Percentiles rank a stretch among this genome's conserved stretches.
These are phyloP conservation scores for Opisthocomus hoazin DNA, from an alignment of 2,113 vertebrate species.

Conservation along the genomic window DNA sequence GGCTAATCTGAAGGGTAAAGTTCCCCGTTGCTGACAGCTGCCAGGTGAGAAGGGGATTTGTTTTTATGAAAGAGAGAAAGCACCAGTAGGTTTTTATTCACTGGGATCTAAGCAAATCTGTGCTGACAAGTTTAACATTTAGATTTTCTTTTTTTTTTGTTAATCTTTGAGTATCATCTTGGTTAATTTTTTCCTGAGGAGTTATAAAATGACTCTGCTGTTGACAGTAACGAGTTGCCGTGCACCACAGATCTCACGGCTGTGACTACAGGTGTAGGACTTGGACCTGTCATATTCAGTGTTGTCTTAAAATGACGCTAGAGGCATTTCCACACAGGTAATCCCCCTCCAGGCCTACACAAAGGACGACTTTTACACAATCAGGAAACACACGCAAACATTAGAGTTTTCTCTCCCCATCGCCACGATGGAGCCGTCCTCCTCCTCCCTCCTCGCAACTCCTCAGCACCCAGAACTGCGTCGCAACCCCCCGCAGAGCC, in stretches of 20 bases:
- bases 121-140: not conserved
- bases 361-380: not conserved
- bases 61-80: constrained; percentile 15
- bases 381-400: not conserved
- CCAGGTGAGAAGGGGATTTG: constrained; percentile 12
- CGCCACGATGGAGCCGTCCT: not conserved
- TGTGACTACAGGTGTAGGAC: not conserved
- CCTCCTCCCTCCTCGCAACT: not conserved
- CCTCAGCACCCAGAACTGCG: rapidly evolving
- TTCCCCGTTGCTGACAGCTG: constrained; percentile 23
- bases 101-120: not conserved
- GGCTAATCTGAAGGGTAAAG: constrained; percentile 25
- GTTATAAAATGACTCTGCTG: not conserved
- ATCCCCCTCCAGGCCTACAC: not conserved
- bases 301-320: not conserved
- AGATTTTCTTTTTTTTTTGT: not conserved
- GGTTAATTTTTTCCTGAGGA: not conserved
- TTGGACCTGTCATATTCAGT: not conserved
- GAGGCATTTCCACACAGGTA: not conserved
- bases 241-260: not conserved
- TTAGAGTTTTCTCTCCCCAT: not conserved
- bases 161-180: not conserved
- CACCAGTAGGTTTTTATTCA: not conserved
- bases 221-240: not conserved
- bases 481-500: not conserved